Conservation (phyloP, 2,888 invertebrate species). For the Automeris io region DNA sequence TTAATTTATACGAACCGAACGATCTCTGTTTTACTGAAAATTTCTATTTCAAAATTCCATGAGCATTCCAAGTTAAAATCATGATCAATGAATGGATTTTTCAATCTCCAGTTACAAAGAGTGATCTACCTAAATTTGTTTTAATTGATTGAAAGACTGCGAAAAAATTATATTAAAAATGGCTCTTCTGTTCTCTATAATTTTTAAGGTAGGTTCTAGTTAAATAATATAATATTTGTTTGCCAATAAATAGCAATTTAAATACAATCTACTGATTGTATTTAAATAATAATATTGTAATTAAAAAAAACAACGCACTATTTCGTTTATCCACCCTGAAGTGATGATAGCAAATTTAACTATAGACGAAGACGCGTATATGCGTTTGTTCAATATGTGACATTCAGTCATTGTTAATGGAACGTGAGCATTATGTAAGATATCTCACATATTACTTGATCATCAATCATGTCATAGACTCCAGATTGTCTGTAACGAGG, state of each 20-base stretch:
- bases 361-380: neutral
- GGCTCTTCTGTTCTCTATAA: too few species aligned
- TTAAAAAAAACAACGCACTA: too few species aligned
- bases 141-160: too few species aligned
- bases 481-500: constrained; percentile 34
- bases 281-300: too few species aligned
- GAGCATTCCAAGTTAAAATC: constrained; percentile 49
- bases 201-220: too few species aligned
- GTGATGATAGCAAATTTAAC: too few species aligned
- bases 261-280: too few species aligned
- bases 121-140: too few species aligned
- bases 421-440: neutral
- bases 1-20: constrained; percentile 68
- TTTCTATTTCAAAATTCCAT: constrained; percentile 61
- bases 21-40: constrained; percentile 57
- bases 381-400: neutral
- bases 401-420: neutral
- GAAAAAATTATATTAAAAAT: too few species aligned
- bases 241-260: too few species aligned
- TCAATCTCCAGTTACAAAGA: constrained; percentile 8
- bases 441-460: constrained; percentile 42
- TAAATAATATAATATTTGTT: too few species aligned
- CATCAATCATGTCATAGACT: constrained; percentile 49
- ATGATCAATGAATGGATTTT: constrained; percentile 34
- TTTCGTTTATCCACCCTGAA: too few species aligned